phyloP scores from a whole-genome alignment of 2,113 vertebrate species.

The Callionymus lyra region DNA sequence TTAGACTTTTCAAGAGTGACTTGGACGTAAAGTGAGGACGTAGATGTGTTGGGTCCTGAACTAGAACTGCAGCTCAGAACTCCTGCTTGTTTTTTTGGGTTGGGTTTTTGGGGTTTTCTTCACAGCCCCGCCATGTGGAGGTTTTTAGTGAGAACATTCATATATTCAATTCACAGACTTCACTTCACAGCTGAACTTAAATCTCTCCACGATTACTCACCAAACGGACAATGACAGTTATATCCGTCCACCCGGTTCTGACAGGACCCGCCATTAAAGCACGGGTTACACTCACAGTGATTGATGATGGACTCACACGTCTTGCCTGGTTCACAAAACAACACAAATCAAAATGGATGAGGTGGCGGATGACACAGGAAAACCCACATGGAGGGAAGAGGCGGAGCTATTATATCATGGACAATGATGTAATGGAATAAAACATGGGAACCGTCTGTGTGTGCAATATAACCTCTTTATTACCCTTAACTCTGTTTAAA shows the following conservation, averaged over 20 bases:
- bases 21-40: too few species aligned
- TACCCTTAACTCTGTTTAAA: too few species aligned
- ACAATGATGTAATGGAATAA: conserved; percentile 33
- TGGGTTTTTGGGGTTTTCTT: too few species aligned
- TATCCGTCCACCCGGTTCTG: conserved; percentile 88
- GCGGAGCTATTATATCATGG: conserved; percentile 30
- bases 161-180: too few species aligned
- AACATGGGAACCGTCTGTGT: conserved; percentile 10
- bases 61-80: too few species aligned
- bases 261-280: conserved; percentile 96
- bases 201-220: conserved; percentile 69
- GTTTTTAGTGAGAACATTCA: too few species aligned
- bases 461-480: too few species aligned
- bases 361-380: conserved; percentile 52
- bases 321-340: conserved; percentile 83
- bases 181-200: background rate
- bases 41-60: too few species aligned
- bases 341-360: conserved; percentile 70
- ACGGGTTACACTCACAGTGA: conserved; percentile 96
- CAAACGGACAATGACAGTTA: conserved; percentile 93
- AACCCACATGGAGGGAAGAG: background rate
- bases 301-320: conserved; percentile 89
- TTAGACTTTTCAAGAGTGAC: too few species aligned
- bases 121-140: too few species aligned
- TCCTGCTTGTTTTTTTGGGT: too few species aligned